Evolutionary conservation across 2,888 invertebrate genomes (phyloP).

Genomic region (Tridacna gigas): DNA sequence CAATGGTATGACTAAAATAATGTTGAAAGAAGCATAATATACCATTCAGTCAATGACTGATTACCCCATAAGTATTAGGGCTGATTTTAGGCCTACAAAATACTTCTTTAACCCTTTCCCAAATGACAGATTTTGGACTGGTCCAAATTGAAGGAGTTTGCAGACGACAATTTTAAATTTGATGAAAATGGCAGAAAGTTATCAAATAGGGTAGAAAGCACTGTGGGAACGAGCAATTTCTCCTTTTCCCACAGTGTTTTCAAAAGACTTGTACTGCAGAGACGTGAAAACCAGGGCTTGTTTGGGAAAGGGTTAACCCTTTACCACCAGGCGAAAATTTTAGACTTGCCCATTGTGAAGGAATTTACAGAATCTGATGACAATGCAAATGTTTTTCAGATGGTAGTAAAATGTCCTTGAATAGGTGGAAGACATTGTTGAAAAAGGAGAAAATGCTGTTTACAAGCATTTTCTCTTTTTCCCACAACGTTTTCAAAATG

Average conservation of each 20-base stretch:
- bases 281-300: neutral
- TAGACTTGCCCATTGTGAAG: neutral
- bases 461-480: neutral
- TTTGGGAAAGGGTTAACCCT: neutral
- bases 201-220: neutral
- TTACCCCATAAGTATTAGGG: no score
- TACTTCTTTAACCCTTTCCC: no score
- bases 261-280: neutral
- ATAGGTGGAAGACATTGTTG: neutral
- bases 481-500: neutral
- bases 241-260: neutral
- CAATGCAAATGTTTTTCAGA: neutral
- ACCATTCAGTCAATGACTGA: no score
- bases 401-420: neutral
- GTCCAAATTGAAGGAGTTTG: neutral
- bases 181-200: neutral
- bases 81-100: neutral
- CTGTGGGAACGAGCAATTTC: neutral
- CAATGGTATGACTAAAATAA: no score
- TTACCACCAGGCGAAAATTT: neutral
- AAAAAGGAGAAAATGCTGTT: neutral
- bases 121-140: no score
- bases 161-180: slow-evolving; percentile 4
- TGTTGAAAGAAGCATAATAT: no score
- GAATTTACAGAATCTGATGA: neutral